These are phyloP conservation scores for Myotis davidii DNA, from an alignment of 2,113 vertebrate species.

Conservation along the genomic window DNA sequence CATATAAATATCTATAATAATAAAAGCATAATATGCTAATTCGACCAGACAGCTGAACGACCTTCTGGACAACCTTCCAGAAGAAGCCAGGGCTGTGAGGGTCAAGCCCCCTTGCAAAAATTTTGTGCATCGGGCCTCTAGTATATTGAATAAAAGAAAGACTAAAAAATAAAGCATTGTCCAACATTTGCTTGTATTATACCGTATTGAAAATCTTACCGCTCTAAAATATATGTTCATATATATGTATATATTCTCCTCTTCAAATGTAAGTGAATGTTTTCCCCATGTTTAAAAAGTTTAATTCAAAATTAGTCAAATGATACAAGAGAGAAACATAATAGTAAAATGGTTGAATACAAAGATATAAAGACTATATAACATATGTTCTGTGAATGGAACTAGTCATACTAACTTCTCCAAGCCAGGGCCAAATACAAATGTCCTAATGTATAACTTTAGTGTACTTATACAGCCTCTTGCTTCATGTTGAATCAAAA, in stretches of 20 bases:
- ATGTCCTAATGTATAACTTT: not conserved
- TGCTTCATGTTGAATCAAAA: not conserved
- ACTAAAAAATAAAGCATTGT: not conserved
- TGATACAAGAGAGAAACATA: not conserved
- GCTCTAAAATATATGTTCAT: not conserved
- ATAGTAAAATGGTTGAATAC: not conserved
- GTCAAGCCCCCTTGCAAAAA: too few relatives aligned
- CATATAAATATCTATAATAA: not conserved
- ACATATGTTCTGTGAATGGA: not conserved
- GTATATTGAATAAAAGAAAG: not conserved
- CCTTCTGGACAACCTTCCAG: too few relatives aligned
- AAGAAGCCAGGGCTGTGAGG: too few relatives aligned
- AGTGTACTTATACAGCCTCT: not conserved
- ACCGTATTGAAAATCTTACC: not conserved
- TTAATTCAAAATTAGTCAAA: conserved; percentile 10
- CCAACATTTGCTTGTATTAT: not conserved
- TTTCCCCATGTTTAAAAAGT: not conserved
- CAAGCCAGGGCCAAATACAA: not conserved
- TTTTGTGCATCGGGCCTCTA: too few relatives aligned
- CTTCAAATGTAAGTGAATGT: not conserved
- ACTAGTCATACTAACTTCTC: not conserved
- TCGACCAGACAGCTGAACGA: too few relatives aligned
- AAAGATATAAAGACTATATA: not conserved
- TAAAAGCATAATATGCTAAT: too few relatives aligned
- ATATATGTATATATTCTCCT: not conserved